These are phyloP conservation scores for Apostichopus parvimensis DNA, from an alignment of 35 echinoderm and acorn worm species.

Conservation along the genomic window DNA sequence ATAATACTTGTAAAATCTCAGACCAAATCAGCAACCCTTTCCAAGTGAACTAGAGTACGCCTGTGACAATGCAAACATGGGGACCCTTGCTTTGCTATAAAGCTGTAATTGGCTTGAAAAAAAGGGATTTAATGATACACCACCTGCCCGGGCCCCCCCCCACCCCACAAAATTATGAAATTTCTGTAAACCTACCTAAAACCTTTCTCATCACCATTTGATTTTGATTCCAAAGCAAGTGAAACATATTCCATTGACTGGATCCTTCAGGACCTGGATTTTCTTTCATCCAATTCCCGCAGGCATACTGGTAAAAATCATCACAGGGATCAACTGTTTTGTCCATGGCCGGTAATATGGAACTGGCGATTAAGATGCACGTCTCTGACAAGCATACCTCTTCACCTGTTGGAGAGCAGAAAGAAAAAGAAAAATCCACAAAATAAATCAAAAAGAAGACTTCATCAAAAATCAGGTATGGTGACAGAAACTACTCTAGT, in stretches of 20 bases:
- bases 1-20: too few species aligned
- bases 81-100: too few species aligned
- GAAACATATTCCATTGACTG: constrained; percentile 85
- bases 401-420: constrained; percentile 33
- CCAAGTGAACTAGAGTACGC: too few species aligned
- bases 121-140: too few species aligned
- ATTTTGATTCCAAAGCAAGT: constrained; percentile 80
- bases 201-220: constrained; percentile 86
- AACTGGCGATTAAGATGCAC: constrained; percentile 83
- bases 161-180: too few species aligned
- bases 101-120: too few species aligned
- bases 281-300: constrained; percentile 86
- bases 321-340: constrained; percentile 85
- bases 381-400: constrained; percentile 82
- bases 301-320: constrained; percentile 91
- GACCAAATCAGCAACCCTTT: too few species aligned
- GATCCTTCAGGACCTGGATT: constrained; percentile 83
- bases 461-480: too few species aligned
- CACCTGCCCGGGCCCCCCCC: too few species aligned
- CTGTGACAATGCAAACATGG: too few species aligned
- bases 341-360: constrained; percentile 90
- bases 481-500: too few species aligned
- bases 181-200: constrained; percentile 67
- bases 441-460: too few species aligned
- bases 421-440: not conserved